A percentile compares a stretch with the other conserved stretches of the same genome.
Conservation (phyloP, 2,797 vertebrate genomes). For the Gallinago stenura region DNA sequence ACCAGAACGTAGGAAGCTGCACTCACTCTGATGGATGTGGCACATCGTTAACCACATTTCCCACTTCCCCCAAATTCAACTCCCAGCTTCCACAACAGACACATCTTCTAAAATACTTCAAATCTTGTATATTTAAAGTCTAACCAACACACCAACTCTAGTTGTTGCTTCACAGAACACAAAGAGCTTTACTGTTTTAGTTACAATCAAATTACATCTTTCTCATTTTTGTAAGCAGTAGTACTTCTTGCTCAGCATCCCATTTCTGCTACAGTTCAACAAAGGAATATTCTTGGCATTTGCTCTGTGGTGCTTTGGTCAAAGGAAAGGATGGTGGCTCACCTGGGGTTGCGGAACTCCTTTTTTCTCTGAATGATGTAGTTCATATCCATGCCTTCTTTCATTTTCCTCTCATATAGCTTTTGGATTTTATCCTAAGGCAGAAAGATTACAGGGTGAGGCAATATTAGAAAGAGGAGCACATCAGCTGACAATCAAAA, state of each 20-base stretch:
- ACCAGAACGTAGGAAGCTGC: neutral
- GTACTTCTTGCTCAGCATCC: neutral
- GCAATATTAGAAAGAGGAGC: neutral
- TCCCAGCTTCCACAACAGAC: neutral
- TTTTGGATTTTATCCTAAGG: conserved; percentile 95
- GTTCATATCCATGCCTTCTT: conserved; percentile 96
- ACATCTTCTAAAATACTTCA: neutral
- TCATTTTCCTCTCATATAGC: conserved; percentile 92
- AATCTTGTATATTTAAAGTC: neutral
- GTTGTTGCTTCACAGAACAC: neutral
- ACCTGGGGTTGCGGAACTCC: conserved; percentile 98
- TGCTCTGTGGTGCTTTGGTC: neutral
- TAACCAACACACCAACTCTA: neutral
- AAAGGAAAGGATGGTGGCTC: neutral
- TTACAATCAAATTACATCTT: neutral
- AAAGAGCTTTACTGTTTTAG: neutral
- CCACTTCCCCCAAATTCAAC: neutral
- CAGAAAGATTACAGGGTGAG: conserved; percentile 14
- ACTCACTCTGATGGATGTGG: neutral
- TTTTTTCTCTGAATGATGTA: conserved; percentile 97
- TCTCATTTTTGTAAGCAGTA: neutral
- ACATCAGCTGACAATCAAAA: neutral
- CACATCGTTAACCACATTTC: neutral
- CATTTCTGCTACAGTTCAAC: neutral
- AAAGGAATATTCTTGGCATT: neutral